Evolutionary conservation across 2,113 vertebrate species (phyloP).

Genomic region (Actenoides lindsayi): DNA sequence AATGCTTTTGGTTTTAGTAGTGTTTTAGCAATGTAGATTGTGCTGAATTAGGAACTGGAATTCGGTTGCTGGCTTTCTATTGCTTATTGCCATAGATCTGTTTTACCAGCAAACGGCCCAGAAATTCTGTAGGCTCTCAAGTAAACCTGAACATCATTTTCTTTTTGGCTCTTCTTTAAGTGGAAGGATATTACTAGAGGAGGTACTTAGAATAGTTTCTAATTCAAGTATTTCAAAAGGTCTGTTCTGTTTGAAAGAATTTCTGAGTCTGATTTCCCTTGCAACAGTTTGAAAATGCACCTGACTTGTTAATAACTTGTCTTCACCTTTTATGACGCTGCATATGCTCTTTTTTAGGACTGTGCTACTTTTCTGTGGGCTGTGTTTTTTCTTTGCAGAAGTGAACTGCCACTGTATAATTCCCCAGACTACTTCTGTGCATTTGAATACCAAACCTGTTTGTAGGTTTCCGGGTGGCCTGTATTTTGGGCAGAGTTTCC

Average conservation of each 20-base stretch:
- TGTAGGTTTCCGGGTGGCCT: not conserved
- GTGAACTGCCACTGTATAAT: not conserved
- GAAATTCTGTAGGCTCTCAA: not conserved
- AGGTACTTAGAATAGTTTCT: not conserved
- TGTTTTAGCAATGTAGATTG: not conserved
- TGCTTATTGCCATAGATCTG: not conserved
- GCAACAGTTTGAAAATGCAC: not conserved
- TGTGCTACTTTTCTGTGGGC: not conserved
- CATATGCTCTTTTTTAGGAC: not conserved
- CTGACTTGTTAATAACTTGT: not conserved
- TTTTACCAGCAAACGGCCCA: not conserved
- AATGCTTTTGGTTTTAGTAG: not conserved
- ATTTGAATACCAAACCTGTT: not conserved
- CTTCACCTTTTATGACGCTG: not conserved
- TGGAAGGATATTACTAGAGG: not conserved
- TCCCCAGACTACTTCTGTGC: not conserved
- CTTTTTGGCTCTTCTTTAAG: not conserved
- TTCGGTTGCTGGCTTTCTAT: not conserved
- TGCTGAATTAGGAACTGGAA: not conserved
- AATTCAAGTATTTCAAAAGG: not conserved
- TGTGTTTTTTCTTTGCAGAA: not conserved
- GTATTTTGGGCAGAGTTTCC: not conserved
- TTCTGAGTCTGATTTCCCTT: not conserved
- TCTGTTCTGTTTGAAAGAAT: not conserved
- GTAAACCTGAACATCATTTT: not conserved